Evolutionary conservation across 2,113 vertebrate species (phyloP), one percentile per base, ranked within the genome.

Genomic region (Fregetta grallaria): DNA sequence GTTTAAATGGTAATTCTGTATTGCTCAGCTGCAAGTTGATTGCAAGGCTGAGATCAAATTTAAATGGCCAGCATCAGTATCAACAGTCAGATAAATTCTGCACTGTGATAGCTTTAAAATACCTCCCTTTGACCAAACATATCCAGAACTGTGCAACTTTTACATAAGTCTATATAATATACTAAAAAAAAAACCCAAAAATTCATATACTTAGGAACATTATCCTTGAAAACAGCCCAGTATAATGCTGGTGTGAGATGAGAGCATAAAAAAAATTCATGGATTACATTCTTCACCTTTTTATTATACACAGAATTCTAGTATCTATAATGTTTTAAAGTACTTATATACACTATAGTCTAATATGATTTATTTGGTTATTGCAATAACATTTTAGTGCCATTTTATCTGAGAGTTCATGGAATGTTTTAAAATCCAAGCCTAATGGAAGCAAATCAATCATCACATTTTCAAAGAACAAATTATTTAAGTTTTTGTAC

Each of bases 371-470:
- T 95, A 98, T 98, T 97, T 95, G 88, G 95, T 94, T 96, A 97
- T 98, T 98, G 90, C 97, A 97, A 97, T 97, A 98, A 98, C 98
- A 97, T 98, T 97, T 98, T 97, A 98, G 96, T 96, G 95, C 93
- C 92, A 96, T 98, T 97, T 98, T 98, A 98, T 98, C 97, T 98
- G 94, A 88, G 95, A 96, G 95, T 98, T 98, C 88, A 95, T 95
- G 97, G 98, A 97, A 97, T 97, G 96, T 98, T 98, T 98, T 97
- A 97, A 97, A 97, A 94, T 95, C 97, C 97, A 91, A 94, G 96
- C 94, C 98, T 98, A 98, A 98, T 97, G 97, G 97, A 98, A 98
- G 96, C 92, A 74, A 97, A 98, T 98, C 98, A 97, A 98, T 99
- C 98, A 98, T 98, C 98, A 97, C 97, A 61, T 98, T 90, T 97